Evolutionary conservation across 2,113 vertebrate genomes (phyloP).

Genomic region (Alouatta palliata): DNA sequence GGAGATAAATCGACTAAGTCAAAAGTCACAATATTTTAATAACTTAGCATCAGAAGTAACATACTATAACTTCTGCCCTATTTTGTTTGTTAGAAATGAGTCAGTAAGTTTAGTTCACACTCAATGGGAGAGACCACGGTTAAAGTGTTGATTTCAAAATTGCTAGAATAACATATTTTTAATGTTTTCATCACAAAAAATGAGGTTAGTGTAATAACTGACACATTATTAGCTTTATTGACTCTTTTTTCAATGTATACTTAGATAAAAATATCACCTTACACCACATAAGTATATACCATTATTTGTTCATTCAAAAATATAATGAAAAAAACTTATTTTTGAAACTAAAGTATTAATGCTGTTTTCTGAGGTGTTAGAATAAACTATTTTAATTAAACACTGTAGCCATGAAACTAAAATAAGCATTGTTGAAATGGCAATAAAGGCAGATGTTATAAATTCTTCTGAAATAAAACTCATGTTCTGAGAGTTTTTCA

Average conservation of each 20-base stretch:
- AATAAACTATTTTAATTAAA: slow-evolving; percentile 10
- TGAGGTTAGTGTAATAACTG: background rate
- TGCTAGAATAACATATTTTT: background rate
- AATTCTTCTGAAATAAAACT: slow-evolving; percentile 15
- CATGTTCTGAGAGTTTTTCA: slow-evolving; percentile 25
- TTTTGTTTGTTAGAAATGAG: background rate
- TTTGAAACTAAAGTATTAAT: background rate
- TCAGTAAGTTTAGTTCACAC: background rate
- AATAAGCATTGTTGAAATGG: slow-evolving; percentile 26
- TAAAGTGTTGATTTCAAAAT: background rate
- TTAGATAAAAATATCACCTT: background rate
- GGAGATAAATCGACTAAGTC: background rate
- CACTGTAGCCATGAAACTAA: background rate
- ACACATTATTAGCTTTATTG: background rate
- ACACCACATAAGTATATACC: background rate
- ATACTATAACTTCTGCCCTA: background rate
- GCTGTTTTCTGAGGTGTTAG: background rate
- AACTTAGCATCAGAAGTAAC: no score
- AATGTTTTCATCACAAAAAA: background rate
- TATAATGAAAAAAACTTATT: background rate
- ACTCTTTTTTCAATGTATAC: background rate
- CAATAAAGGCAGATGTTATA: background rate
- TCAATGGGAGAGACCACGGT: background rate
- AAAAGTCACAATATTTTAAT: background rate
- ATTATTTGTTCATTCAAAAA: background rate